These are phyloP conservation scores for Chrysolina americana DNA, from an alignment of 2,888 invertebrate genomes.

Conservation along the genomic window DNA sequence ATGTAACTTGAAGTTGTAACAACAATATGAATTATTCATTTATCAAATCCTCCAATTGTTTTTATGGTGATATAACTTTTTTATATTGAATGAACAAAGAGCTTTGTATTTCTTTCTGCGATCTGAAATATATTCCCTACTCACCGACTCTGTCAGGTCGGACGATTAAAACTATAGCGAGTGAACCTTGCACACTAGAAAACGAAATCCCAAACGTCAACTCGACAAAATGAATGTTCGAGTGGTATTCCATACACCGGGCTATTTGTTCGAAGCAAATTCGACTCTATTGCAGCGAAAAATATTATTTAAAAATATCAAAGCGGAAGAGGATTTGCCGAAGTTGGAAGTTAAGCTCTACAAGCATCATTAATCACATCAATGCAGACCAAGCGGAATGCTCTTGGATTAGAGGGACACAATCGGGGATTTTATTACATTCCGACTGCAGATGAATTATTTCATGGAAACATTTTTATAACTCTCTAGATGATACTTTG, in stretches of 20 bases:
- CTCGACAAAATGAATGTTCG: conserved; percentile 23
- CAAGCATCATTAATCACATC: conserved; percentile 63
- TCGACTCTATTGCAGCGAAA: conserved; percentile 29
- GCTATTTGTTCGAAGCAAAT: conserved; percentile 31
- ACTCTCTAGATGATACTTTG: conserved; percentile 18
- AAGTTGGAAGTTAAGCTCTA: conserved; percentile 60
- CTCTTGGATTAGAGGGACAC: conserved; percentile 60
- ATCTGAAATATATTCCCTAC: neutral
- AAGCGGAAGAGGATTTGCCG: conserved; percentile 45
- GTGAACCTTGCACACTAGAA: neutral
- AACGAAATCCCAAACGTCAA: conserved; percentile 12
- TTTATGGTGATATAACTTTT: too few relatives aligned
- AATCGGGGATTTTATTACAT: conserved; percentile 62
- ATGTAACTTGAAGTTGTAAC: too few relatives aligned
- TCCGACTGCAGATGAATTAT: conserved; percentile 60
- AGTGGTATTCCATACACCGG: conserved; percentile 25
- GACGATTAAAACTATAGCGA: neutral
- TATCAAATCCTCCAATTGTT: too few relatives aligned
- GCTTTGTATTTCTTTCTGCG: too few relatives aligned
- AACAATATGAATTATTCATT: too few relatives aligned
- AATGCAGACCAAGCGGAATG: conserved; percentile 57
- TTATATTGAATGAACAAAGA: too few relatives aligned
- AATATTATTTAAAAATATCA: conserved; percentile 47
- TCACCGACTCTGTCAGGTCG: neutral
- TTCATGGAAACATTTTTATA: conserved; percentile 51